Base-by-base conservation (phyloP, 2,888 invertebrate genomes). In the Lochmaea crataegi region DNA sequence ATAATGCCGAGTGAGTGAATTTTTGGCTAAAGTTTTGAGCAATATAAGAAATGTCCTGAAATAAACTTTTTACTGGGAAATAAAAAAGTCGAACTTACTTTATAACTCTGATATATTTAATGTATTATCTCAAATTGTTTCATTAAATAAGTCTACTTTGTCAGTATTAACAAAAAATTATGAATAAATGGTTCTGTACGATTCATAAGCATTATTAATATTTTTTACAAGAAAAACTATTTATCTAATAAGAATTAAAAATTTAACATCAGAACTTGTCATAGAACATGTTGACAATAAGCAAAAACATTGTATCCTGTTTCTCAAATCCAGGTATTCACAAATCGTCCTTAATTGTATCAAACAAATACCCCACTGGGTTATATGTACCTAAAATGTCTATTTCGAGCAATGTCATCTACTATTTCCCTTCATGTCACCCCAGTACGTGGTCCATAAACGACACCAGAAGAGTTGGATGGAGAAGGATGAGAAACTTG, bases 401-500 rank as follows among this genome's bases (percentile, higher is more conserved):
- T 18, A 42, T 63, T 61, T 63, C 18, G 10, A 63, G n/a, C 18
- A 16, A 42, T 41, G 61, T 63, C 61, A 63, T 18, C 42, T 18
- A 18, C 16, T 42, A 63, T 63, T 63, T 63, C 42, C 61, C 42
- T 72, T 38, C 58, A 42, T 56, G 60, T 58, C 57, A 65, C 63
- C 57, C 57, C 68, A 16, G 68, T 68, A 69, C 69, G 69, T 69
- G 69, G 69, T 63, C 69, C 63, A 69, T 56, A 69, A 69, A 69
- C 69, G 63, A 63, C 63, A 69, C 51, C 69, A 51, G 32, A 69
- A 63, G 51, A 69, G 51, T 63, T 69, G 53, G 70, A 70, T 70
- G 70, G 64, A 70, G 70, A 70, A 70, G 70, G 70, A 70, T 70
- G 70, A 61, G 70, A 70, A 70, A 70, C 64, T 70, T 70, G 64